Conservation (phyloP, 1,140 invertebrate species). For the Ostrea edulis region DNA sequence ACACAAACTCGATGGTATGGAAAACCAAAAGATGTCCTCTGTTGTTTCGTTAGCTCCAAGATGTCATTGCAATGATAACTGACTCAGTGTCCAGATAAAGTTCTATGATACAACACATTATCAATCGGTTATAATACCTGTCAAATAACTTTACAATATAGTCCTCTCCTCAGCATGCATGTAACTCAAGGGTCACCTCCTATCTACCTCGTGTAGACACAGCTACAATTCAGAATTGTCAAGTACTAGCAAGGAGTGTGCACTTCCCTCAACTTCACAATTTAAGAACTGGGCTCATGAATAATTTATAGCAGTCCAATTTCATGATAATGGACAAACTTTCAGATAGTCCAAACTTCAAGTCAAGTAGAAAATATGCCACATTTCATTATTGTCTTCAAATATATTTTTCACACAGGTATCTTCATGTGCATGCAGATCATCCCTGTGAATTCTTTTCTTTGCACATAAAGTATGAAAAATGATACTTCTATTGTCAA, state of each 20-base stretch:
- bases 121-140: neutral
- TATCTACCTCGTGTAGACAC: slow-evolving; percentile 5
- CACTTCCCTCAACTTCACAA: neutral
- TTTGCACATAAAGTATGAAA: neutral
- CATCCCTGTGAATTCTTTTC: neutral
- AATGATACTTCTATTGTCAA: slow-evolving; percentile 14
- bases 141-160: neutral
- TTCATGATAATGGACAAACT: neutral
- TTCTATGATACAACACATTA: slow-evolving; percentile 9
- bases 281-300: slow-evolving; percentile 3
- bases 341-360: neutral
- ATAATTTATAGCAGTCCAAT: slow-evolving; percentile 35
- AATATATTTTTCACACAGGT: slow-evolving; percentile 15
- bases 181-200: neutral
- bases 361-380: neutral
- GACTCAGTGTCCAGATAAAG: neutral
- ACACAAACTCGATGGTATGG: neutral
- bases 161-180: slow-evolving; percentile 4
- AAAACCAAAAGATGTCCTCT: neutral
- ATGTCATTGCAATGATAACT: neutral
- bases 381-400: neutral
- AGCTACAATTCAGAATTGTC: slow-evolving; percentile 2
- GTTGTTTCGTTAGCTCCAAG: neutral
- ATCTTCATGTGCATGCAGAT: neutral
- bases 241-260: slow-evolving; percentile 34